A percentile compares a stretch with the other conserved stretches of the same genome.
phyloP scores from a whole-genome alignment of 2,113 vertebrate species.

The Gavia stellata region DNA sequence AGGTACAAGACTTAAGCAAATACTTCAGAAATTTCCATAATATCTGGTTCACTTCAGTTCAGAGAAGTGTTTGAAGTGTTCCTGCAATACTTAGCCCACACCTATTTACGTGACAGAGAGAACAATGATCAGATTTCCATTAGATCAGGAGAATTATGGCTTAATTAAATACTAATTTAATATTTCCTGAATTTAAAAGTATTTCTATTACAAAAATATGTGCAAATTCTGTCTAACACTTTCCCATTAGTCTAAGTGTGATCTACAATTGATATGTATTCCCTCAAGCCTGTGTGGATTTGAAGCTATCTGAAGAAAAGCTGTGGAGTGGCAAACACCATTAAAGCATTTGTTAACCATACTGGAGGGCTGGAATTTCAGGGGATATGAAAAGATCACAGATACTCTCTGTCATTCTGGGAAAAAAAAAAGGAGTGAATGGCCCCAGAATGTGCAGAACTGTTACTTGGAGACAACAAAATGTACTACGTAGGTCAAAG shows the following conservation, averaged over 20 bases:
- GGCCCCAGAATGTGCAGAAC: not conserved
- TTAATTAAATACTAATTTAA: not conserved
- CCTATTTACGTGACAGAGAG: not conserved
- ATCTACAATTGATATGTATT: not conserved
- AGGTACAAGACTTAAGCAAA: not conserved
- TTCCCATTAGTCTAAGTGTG: not conserved
- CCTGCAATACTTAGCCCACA: not conserved
- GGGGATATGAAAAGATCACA: not conserved
- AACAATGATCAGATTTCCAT: not conserved
- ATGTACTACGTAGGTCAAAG: not conserved
- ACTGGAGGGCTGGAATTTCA: not conserved
- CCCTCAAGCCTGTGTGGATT: not conserved
- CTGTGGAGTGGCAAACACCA: not conserved
- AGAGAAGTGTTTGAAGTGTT: not conserved
- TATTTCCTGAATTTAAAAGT: not conserved
- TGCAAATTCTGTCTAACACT: not conserved
- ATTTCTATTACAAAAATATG: not conserved
- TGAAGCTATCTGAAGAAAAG: not conserved
- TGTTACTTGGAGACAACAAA: not conserved
- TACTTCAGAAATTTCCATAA: not conserved
- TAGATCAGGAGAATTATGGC: not conserved
- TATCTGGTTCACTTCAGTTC: not conserved
- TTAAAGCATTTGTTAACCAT: not conserved
- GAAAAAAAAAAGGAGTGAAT: not conserved
- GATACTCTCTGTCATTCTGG: not conserved